These are phyloP conservation scores for Symphodus melops DNA, from an alignment of 2,113 vertebrate species.

Conservation along the genomic window DNA sequence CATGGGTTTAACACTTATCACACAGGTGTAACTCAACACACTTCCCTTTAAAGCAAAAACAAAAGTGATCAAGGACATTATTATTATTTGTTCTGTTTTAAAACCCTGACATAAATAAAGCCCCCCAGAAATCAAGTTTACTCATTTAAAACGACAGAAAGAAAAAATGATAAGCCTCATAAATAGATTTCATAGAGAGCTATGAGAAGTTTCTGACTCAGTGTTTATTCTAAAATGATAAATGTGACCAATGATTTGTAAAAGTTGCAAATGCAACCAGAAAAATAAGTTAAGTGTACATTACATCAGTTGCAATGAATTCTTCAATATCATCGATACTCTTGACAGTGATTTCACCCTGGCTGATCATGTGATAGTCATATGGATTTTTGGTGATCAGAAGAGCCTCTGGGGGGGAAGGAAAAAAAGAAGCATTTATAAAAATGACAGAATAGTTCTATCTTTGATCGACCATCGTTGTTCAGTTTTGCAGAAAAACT, in stretches of 20 bases:
- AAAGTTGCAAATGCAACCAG: background rate
- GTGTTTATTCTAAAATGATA: too few relatives aligned
- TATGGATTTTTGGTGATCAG: conserved; percentile 78
- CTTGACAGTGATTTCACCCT: conserved; percentile 77
- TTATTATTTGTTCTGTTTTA: background rate
- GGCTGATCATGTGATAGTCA: conserved; percentile 75
- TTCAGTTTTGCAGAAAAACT: background rate
- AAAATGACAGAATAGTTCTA: background rate
- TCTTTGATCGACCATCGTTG: background rate
- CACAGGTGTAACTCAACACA: background rate
- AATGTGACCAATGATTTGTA: background rate
- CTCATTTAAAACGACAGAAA: background rate
- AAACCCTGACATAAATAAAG: background rate
- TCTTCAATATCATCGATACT: conserved; percentile 76
- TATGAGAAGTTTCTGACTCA: too few relatives aligned
- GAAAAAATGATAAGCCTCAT: too few relatives aligned
- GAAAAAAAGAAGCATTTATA: background rate
- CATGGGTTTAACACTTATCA: too few relatives aligned
- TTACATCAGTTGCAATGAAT: conserved; percentile 76
- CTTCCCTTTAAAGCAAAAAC: background rate
- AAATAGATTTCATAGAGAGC: too few relatives aligned
- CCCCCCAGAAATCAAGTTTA: background rate
- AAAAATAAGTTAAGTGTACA: conserved; percentile 5
- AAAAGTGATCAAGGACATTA: background rate
- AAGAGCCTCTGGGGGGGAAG: conserved; percentile 71